These are phyloP conservation scores for Coilia nasus DNA, from an alignment of 2,797 vertebrate genomes.

Conservation along the genomic window DNA sequence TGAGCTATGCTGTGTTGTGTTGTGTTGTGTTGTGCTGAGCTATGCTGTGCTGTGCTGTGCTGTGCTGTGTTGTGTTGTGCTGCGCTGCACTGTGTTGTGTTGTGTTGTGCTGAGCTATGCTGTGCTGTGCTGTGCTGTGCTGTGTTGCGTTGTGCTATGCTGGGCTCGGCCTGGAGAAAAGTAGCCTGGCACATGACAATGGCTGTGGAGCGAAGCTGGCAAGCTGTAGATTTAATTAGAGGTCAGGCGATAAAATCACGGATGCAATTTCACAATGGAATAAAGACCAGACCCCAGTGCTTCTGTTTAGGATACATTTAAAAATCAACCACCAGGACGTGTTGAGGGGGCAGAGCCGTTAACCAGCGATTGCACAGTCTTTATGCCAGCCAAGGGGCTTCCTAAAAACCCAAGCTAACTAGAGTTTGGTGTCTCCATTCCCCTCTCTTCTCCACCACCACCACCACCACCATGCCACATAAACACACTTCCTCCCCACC, in stretches of 20 bases:
- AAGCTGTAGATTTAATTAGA: constrained; percentile 65
- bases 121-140: neutral
- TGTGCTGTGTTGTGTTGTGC: neutral
- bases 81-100: neutral
- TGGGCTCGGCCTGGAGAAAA: neutral
- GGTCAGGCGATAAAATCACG: constrained; percentile 64
- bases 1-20: no score
- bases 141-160: neutral
- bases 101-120: neutral
- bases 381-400: constrained; percentile 38
- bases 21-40: neutral
- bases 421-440: constrained; percentile 54
- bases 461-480: neutral
- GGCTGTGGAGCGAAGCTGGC: constrained; percentile 38
- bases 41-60: neutral
- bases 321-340: neutral
- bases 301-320: constrained; percentile 57
- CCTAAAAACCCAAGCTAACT: constrained; percentile 57
- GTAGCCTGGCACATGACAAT: constrained; percentile 3
- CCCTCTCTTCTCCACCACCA: neutral
- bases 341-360: constrained; percentile 41
- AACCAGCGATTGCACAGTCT: constrained; percentile 47
- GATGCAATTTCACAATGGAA: constrained; percentile 46
- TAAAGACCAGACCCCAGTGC: neutral
- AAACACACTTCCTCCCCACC: constrained; percentile 9